These are phyloP conservation scores for Heliconius melpomene DNA, from an alignment of 1,140 invertebrate species.

Conservation along the genomic window DNA sequence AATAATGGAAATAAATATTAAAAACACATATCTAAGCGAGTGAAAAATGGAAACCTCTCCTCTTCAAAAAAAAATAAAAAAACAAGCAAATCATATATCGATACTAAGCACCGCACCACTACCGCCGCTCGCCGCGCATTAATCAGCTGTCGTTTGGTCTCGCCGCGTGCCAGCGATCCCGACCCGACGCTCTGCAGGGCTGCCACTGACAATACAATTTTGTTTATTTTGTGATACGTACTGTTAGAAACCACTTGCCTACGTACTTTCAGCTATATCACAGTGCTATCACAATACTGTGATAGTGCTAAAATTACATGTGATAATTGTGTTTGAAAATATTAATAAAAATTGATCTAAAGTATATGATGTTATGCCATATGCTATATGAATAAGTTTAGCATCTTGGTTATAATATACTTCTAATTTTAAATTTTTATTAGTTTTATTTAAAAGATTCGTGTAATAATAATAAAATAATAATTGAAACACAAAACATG, in stretches of 20 bases:
- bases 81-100: constrained; percentile 22
- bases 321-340: not conserved
- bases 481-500: too few relatives aligned
- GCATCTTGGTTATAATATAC: too few relatives aligned
- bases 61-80: not conserved
- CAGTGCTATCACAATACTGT: not conserved
- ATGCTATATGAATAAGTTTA: too few relatives aligned
- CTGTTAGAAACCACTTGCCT: not conserved
- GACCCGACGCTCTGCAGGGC: constrained; percentile 40
- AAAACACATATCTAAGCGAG: too few relatives aligned
- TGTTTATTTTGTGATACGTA: constrained; percentile 4
- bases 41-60: too few relatives aligned
- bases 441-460: too few relatives aligned
- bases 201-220: constrained; percentile 28
- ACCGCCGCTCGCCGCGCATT: constrained; percentile 43
- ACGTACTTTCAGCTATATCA: not conserved
- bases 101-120: constrained; percentile 27
- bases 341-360: too few relatives aligned
- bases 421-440: too few relatives aligned
- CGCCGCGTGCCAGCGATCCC: constrained; percentile 50
- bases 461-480: too few relatives aligned
- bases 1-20: too few relatives aligned
- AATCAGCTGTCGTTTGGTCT: constrained; percentile 55
- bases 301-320: not conserved
- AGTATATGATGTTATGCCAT: too few relatives aligned